phyloP scores from a whole-genome alignment of 2,113 vertebrate genomes.

The Tachycineta bicolor region DNA sequence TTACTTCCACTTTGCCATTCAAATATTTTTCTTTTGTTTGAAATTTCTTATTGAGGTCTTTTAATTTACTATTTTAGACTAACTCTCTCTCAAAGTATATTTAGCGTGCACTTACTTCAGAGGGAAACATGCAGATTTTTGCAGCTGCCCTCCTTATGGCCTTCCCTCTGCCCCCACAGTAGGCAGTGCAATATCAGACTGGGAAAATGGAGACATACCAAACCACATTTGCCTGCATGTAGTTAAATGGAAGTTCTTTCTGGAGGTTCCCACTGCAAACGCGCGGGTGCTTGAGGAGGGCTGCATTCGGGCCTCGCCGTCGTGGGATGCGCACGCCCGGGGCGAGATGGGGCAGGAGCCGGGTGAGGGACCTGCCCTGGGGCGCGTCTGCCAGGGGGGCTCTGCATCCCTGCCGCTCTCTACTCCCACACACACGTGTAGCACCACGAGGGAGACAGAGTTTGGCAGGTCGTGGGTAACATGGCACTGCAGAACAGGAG shows the following conservation, averaged over 20 bases:
- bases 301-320: accelerated
- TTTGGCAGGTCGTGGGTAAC: constrained; percentile 51
- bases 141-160: constrained; percentile 62
- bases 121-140: constrained; percentile 64
- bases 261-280: background rate
- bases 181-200: constrained; percentile 44
- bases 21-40: constrained; percentile 45
- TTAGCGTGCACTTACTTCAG: constrained; percentile 50
- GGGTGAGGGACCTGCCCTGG: background rate
- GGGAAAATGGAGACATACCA: constrained; percentile 39
- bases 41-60: constrained; percentile 34
- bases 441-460: constrained; percentile 11
- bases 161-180: constrained; percentile 66
- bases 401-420: background rate
- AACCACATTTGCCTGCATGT: background rate
- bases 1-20: background rate
- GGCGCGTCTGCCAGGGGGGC: background rate
- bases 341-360: background rate
- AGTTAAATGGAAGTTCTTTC: background rate
- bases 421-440: constrained; percentile 25
- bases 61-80: constrained; percentile 45
- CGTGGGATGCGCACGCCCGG: accelerated
- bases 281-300: background rate
- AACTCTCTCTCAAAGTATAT: constrained; percentile 44
- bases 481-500: constrained; percentile 27